phyloP scores from a whole-genome alignment of 2,113 vertebrate genomes.

The Sialia sialis region DNA sequence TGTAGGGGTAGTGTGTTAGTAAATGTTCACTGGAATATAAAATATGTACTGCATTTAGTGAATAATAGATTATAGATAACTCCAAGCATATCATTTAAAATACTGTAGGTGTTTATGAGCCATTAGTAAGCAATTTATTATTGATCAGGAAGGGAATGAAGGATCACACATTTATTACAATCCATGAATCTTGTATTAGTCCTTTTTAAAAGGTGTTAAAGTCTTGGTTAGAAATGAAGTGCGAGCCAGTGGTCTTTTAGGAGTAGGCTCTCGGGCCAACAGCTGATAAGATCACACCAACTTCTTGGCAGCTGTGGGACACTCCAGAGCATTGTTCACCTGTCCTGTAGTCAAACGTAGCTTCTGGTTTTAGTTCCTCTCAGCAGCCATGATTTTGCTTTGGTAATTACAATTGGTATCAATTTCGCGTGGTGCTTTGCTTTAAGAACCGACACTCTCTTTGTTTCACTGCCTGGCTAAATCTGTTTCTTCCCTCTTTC shows the following conservation, averaged over 20 bases:
- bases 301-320: neutral
- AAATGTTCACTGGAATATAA: neutral
- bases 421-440: rapidly evolving
- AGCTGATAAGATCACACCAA: neutral
- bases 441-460: neutral
- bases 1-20: neutral
- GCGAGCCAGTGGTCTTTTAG: neutral
- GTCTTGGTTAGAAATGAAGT: neutral
- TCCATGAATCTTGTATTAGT: neutral
- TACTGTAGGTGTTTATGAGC: neutral
- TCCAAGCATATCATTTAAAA: neutral
- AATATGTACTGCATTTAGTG: neutral
- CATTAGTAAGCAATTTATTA: neutral
- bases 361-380: neutral
- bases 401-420: rapidly evolving
- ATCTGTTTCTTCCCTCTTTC: neutral
- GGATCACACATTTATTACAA: neutral
- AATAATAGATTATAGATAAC: neutral
- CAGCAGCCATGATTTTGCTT: neutral
- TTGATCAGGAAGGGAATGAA: neutral
- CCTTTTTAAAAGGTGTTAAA: neutral
- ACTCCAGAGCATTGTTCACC: neutral
- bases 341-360: neutral
- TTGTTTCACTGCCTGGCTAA: neutral
- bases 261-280: neutral